Percentiles rank a stretch among this genome's conserved stretches.
These are phyloP conservation scores for Dendrolimus houi DNA, from an alignment of 2,888 invertebrate genomes.

Conservation along the genomic window DNA sequence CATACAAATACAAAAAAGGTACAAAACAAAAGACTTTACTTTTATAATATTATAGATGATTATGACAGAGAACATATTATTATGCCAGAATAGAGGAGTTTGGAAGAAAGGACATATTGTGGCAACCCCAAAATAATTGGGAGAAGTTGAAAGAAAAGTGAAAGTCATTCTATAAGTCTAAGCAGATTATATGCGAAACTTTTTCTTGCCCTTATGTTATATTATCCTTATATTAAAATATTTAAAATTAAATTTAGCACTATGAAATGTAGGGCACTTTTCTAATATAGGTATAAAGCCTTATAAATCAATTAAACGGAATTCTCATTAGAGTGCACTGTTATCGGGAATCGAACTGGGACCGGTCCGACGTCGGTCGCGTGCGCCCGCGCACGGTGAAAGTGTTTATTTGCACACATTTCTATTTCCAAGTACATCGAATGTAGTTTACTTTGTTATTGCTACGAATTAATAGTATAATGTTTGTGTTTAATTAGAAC, in stretches of 20 bases:
- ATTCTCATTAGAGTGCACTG: conserved; percentile 61
- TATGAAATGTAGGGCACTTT: not conserved
- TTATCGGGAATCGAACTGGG: conserved; percentile 66
- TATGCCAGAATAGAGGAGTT: too few species aligned
- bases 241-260: not conserved
- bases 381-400: conserved; percentile 57
- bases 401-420: conserved; percentile 51
- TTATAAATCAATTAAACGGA: conserved; percentile 63
- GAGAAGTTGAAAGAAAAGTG: too few species aligned
- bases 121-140: too few species aligned
- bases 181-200: too few species aligned
- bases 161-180: too few species aligned
- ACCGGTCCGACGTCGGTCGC: conserved; percentile 44
- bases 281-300: conserved; percentile 1
- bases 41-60: too few species aligned
- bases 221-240: too few species aligned
- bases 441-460: not conserved
- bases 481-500: not conserved
- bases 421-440: not conserved
- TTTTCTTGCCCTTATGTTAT: too few species aligned
- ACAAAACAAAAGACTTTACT: too few species aligned
- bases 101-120: too few species aligned
- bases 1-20: too few species aligned
- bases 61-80: too few species aligned
- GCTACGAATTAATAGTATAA: not conserved